Evolutionary conservation across 1,140 invertebrate species (phyloP).

Genomic region (Helicoverpa armigera): DNA sequence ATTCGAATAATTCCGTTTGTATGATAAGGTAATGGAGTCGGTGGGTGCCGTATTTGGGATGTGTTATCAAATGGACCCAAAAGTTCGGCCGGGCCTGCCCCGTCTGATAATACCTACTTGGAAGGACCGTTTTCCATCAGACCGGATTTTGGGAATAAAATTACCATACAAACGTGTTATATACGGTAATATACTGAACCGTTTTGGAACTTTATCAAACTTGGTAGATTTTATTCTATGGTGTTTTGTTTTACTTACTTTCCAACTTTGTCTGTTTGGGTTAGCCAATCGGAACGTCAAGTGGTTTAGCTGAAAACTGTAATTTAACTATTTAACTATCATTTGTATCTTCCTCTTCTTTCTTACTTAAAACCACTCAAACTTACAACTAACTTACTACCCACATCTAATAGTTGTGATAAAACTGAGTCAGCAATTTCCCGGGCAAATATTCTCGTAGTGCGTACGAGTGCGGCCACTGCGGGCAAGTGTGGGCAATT

Average conservation of each 20-base stretch:
- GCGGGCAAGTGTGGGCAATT: conserved; percentile 45
- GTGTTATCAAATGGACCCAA: conserved; percentile 80
- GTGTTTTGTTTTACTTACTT: conserved; percentile 23
- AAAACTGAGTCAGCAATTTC: conserved; percentile 16
- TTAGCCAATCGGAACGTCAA: neutral
- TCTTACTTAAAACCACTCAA: neutral
- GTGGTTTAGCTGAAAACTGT: too few species aligned
- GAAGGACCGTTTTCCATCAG: conserved; percentile 76
- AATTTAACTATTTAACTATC: too few species aligned
- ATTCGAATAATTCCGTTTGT: conserved; percentile 62
- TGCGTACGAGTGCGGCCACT: conserved; percentile 8
- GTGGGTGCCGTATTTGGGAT: conserved; percentile 56
- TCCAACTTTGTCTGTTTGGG: neutral
- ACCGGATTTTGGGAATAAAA: conserved; percentile 78
- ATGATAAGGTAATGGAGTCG: conserved; percentile 66
- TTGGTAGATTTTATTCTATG: conserved; percentile 20
- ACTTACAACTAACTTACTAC: neutral
- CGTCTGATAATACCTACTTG: conserved; percentile 71
- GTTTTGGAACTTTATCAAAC: conserved; percentile 60
- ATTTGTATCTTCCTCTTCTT: too few species aligned
- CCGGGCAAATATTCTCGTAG: conserved; percentile 29
- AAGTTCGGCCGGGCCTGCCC: conserved; percentile 65
- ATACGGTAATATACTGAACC: conserved; percentile 66
- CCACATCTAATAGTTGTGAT: neutral
- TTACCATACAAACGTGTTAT: conserved; percentile 80